Evolutionary conservation across 1,140 invertebrate genomes (phyloP).

Genomic region (Telenomus remus): DNA sequence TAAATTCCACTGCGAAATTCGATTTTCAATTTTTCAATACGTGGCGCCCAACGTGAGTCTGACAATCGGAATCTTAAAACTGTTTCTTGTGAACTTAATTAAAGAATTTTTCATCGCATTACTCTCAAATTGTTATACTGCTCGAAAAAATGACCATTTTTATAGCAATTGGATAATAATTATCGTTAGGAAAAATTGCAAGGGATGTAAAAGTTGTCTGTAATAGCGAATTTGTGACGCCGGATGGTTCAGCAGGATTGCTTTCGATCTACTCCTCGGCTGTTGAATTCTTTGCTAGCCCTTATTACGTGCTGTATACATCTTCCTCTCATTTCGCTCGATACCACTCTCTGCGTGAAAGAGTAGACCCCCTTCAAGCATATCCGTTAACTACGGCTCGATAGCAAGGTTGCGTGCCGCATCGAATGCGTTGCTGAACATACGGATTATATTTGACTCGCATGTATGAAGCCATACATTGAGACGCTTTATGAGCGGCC

Average conservation of each 20-base stretch:
- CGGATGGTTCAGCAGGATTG: neutral
- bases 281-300: conserved; percentile 44
- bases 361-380: conserved; percentile 57
- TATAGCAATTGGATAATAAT: too few species aligned
- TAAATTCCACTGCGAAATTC: too few species aligned
- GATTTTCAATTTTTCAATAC: too few species aligned
- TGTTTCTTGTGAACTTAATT: too few species aligned
- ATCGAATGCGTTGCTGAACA: conserved; percentile 47
- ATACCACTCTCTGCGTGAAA: conserved; percentile 47
- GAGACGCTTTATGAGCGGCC: conserved; percentile 55
- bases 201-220: too few species aligned
- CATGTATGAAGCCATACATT: conserved; percentile 57
- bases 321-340: conserved; percentile 50
- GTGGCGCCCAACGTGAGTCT: too few species aligned
- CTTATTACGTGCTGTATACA: conserved; percentile 48
- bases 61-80: too few species aligned
- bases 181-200: neutral
- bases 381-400: conserved; percentile 55
- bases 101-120: too few species aligned
- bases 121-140: too few species aligned
- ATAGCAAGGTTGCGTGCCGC: conserved; percentile 54
- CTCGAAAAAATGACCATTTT: too few species aligned
- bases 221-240: conserved; percentile 6
- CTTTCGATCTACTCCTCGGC: too few species aligned
- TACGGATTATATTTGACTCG: conserved; percentile 53